phyloP scores from a whole-genome alignment of 2,888 invertebrate genomes.

The Andrena dorsata region DNA sequence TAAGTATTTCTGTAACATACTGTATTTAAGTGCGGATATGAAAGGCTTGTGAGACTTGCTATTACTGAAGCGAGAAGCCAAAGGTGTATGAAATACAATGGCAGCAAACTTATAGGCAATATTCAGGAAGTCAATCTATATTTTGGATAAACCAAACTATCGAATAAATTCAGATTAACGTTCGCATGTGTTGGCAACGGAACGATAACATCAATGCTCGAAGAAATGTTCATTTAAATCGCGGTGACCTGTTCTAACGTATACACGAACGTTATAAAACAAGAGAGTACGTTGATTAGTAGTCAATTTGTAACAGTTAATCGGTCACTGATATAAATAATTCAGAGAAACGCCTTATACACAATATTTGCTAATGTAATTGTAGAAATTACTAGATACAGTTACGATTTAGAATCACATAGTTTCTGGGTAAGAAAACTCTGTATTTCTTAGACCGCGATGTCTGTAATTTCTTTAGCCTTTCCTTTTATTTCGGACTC shows the following conservation, averaged over 20 bases:
- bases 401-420: conserved; percentile 44
- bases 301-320: conserved; percentile 61
- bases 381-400: conserved; percentile 49
- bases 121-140: conserved; percentile 73
- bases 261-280: conserved; percentile 35
- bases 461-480: conserved; percentile 33
- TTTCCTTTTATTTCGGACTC: conserved; percentile 40
- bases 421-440: conserved; percentile 38
- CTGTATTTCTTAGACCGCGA: conserved; percentile 30
- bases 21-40: conserved; percentile 84
- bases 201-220: conserved; percentile 32
- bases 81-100: conserved; percentile 78
- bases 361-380: conserved; percentile 58
- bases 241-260: conserved; percentile 46
- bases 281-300: conserved; percentile 42
- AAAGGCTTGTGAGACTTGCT: conserved; percentile 84
- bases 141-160: conserved; percentile 73
- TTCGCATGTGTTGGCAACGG: conserved; percentile 45
- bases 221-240: conserved; percentile 46
- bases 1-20: conserved; percentile 85
- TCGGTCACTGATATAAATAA: conserved; percentile 46
- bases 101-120: conserved; percentile 70
- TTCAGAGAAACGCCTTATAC: conserved; percentile 60
- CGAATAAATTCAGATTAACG: conserved; percentile 52
- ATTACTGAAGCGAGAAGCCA: conserved; percentile 84